Evolutionary conservation across 1,140 invertebrate genomes (phyloP), one percentile per base, ranked within the genome.

Genomic region (Drosophila erecta): DNA sequence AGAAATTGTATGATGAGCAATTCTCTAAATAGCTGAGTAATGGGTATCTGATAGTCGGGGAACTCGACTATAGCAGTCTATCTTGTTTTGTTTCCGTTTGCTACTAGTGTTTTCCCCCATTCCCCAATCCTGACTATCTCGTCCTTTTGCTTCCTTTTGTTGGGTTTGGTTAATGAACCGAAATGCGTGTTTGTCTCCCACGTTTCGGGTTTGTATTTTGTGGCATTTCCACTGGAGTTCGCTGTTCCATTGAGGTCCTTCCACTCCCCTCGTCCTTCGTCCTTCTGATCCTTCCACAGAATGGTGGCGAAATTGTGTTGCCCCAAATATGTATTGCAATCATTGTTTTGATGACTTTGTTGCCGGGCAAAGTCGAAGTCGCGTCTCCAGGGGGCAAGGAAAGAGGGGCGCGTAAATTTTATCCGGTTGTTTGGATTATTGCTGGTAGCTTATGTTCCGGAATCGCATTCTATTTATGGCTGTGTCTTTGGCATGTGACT

Each of bases 131-230:
- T 11, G 12, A 47, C 72, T 60, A 50, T 76, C 62, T 38, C 49
- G 43, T 38, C 27, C 40, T 40, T 57, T 57, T 30, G 10, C 17
- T 12, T 56, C 14, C 69, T 75, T 75, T 85, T 85, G 83, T 85
- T 87, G 83, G 83, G 83, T 64, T 72, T 89, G 85, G 84, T 89
- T 89, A 89, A 89, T 89, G 84, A 89, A 89, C 84, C 84, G 85
- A 90, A 80, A 74, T 67, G 84, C 84, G 84, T 89, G 84, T 79
- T 83, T 76, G 76, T 84, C 84, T 89, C 71, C 67, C 59, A 77
- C 58, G 62, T 49, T 67, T 78, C 40, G 83, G 47, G 66, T 64
- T 64, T 75, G 55, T 46, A 64, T 64, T 64, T 38, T 47, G 58
- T 46, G 56, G 53, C 56, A 44, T 53, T 74, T 51, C 53, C 51